Conservation (phyloP, 1,140 invertebrate genomes). For the Mya arenaria region DNA sequence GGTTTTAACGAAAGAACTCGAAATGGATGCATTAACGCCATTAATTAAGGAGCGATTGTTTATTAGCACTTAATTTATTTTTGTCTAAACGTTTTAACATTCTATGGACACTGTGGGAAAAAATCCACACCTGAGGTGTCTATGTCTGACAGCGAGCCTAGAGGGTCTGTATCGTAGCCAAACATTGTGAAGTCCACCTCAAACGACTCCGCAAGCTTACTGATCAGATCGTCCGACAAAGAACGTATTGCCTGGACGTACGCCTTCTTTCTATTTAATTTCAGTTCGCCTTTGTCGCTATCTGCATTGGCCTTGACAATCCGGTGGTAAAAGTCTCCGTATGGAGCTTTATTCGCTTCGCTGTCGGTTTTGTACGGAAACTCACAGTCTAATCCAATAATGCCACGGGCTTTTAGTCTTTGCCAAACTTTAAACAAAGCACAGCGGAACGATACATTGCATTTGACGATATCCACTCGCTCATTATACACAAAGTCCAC, state of each 20-base stretch:
- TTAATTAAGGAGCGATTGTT: no score
- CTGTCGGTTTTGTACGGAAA: constrained; percentile 5
- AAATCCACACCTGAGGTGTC: no score
- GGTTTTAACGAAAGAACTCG: no score
- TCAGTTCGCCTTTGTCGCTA: neutral
- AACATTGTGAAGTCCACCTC: constrained; percentile 28
- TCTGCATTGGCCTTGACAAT: neutral
- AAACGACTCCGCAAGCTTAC: neutral
- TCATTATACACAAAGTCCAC: constrained; percentile 2
- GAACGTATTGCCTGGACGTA: neutral
- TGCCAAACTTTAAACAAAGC: constrained; percentile 33
- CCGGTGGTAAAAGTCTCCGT: neutral
- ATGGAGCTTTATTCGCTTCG: neutral
- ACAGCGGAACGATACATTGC: constrained; percentile 20
- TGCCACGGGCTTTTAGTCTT: constrained; percentile 33
- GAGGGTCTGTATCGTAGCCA: neutral
- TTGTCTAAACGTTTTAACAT: no score
- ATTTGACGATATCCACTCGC: constrained; percentile 2
- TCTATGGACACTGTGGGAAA: no score
- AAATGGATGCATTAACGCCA: no score
- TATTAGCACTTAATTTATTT: no score
- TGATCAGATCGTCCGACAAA: neutral
- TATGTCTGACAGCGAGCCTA: no score
- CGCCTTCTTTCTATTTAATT: constrained; percentile 20
- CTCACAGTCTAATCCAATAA: neutral